Evolutionary conservation across 2,888 invertebrate species (phyloP), one percentile per base, ranked within the genome.

Genomic region (Adelognathus sp.): DNA sequence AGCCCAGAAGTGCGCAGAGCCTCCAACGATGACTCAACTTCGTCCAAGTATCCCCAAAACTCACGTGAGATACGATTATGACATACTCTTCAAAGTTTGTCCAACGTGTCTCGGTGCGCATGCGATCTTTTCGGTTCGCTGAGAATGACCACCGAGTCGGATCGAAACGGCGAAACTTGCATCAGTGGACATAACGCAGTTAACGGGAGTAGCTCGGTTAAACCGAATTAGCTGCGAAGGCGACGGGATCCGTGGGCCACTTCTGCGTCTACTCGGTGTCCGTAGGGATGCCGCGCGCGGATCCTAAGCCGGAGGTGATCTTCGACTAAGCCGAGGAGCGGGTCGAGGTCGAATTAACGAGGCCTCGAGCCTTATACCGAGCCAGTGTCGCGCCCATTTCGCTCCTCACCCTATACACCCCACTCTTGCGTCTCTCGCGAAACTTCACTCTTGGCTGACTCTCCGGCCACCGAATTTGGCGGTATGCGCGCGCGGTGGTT

Each of bases 161-260:
- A 70, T 56, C 52, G 50, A 39, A 50, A 24, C 52, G 52, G n/a
- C n/a, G 69, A 86, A 86, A 87, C 86, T 84, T 85, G 83, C 88
- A 87, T 90, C 88, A 88, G 84, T 82, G 85, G 84, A 78, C 72
- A 67, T 89, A 90, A 90, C 86, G 79, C 84, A 86, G 86, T 90
- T 89, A 89, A 90, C 88, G 86, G 87, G 87, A 88, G n/a, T n/a
- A n/a, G 86, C 88, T 84, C 84, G 86, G 86, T 88, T 88, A 88
- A 89, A 89, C 85, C 86, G 86, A 84, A 82, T 86, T 86, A 87
- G 85, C 70, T 50, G 73, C 64, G 60, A 73, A 74, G 75, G 71
- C 71, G 79, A 82, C 73, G 66, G 70, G 60, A 82, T 73, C n/a
- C n/a, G n/a, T n/a, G n/a, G n/a, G n/a, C n/a, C 74, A 73, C 66